Percentiles rank a stretch among this genome's conserved stretches.
phyloP scores from a whole-genome alignment of 2,797 vertebrate species.

The Poeciliopsis gracilis region DNA sequence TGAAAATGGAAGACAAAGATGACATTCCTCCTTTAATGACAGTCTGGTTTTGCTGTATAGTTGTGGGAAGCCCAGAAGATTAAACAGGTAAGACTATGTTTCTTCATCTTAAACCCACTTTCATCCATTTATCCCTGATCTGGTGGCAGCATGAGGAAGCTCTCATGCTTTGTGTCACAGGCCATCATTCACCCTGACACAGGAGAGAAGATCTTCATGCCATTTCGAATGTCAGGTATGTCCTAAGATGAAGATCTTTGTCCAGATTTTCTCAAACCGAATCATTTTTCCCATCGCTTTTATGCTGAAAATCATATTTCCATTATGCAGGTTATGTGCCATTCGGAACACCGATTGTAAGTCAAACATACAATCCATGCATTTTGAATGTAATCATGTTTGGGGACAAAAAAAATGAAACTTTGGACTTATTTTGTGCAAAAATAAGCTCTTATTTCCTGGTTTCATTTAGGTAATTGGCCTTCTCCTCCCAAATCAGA shows the following conservation, averaged over 20 bases:
- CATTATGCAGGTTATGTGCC: conserved; percentile 92
- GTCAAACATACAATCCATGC: conserved; percentile 72
- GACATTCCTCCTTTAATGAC: conserved; percentile 5
- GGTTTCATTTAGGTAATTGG: conserved; percentile 91
- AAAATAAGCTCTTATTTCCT: conserved; percentile 72
- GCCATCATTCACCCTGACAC: conserved; percentile 98
- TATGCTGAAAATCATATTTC: conserved; percentile 50
- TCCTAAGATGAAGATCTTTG: conserved; percentile 76
- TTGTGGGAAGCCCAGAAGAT: conserved; percentile 98
- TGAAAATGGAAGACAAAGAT: conserved; percentile 1
- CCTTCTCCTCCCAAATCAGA: conserved; percentile 96
- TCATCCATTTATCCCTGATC: conserved; percentile 45
- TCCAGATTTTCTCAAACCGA: conserved; percentile 7
- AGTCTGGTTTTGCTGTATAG: conserved; percentile 71
- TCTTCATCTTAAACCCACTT: conserved; percentile 15
- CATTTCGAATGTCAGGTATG: conserved; percentile 98
- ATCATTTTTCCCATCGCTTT: conserved; percentile 47
- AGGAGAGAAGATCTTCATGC: conserved; percentile 98
- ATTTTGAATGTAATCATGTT: conserved; percentile 39
- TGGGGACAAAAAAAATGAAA: conserved; percentile 54
- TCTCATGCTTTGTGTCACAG: conserved; percentile 81
- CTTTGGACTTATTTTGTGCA: conserved; percentile 66
- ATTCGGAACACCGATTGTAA: conserved; percentile 98
- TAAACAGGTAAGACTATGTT: conserved; percentile 89
- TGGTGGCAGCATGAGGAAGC: conserved; percentile 63